phyloP scores from a whole-genome alignment of 2,113 vertebrate species.

The Hyperopisus bebe region DNA sequence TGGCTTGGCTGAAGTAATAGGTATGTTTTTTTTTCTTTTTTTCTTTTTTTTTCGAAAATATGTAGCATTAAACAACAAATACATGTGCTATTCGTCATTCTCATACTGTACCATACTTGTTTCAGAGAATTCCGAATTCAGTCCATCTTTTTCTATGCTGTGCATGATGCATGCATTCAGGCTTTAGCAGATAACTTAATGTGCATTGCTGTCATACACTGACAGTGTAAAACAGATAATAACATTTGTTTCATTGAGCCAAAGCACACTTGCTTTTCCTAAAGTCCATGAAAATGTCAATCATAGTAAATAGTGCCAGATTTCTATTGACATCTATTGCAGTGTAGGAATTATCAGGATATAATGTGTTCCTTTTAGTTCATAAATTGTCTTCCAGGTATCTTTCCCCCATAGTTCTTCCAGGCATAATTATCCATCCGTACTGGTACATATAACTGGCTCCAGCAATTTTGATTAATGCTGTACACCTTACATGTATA shows the following conservation, averaged over 20 bases:
- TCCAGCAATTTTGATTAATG: background rate
- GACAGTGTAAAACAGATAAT: background rate
- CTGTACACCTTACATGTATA: background rate
- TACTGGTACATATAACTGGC: background rate
- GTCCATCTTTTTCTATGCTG: background rate
- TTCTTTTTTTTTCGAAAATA: background rate
- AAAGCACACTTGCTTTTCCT: background rate
- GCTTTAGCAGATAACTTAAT: background rate
- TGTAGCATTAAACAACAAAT: background rate
- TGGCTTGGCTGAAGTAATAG: conserved; percentile 81
- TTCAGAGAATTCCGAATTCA: background rate
- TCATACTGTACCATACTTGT: background rate
- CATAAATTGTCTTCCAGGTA: background rate
- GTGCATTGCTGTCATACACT: background rate
- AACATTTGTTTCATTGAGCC: background rate
- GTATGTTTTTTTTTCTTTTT: conserved; percentile 61
- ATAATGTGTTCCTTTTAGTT: background rate
- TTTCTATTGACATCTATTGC: background rate
- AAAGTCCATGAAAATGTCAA: background rate
- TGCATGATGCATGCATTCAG: background rate
- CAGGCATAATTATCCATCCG: background rate
- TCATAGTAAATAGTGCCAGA: background rate
- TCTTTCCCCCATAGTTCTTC: background rate
- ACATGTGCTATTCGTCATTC: background rate
- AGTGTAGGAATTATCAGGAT: background rate